Percentiles rank a stretch among this genome's conserved stretches.
Conservation (phyloP, 2,797 vertebrate species). For the Tarsius wallacei region DNA sequence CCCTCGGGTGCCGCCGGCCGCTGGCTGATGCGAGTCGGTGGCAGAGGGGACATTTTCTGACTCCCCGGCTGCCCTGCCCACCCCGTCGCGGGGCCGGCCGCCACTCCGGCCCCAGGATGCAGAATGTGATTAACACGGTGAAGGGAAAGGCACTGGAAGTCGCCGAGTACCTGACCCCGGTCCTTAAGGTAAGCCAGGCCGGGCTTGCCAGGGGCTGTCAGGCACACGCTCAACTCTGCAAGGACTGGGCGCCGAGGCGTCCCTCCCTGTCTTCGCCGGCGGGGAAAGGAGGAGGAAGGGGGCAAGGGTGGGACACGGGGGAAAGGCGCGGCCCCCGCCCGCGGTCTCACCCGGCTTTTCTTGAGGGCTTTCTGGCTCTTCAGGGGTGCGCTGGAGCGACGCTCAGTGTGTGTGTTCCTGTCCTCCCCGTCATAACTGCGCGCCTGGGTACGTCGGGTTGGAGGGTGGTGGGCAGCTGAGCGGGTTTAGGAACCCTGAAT, state of each 20-base stretch:
- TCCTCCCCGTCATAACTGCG: neutral
- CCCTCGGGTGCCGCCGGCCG: slow-evolving; percentile 74
- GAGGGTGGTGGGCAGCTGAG: neutral
- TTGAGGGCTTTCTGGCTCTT: neutral
- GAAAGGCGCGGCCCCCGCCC: neutral
- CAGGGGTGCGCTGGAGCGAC: neutral
- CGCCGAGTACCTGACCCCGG: slow-evolving; percentile 97
- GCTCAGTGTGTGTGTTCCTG: rapidly evolving
- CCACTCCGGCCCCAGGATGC: slow-evolving; percentile 91
- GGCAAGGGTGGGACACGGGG: neutral
- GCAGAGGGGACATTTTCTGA: slow-evolving; percentile 4
- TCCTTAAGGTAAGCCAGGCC: slow-evolving; percentile 94
- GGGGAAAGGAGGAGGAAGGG: neutral
- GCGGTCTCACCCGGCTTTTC: no score
- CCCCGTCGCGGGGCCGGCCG: slow-evolving; percentile 71
- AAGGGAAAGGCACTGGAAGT: slow-evolving; percentile 97
- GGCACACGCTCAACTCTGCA: neutral
- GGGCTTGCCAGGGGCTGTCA: neutral
- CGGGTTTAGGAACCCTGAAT: neutral
- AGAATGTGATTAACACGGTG: slow-evolving; percentile 97
- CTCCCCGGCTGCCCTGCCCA: neutral
- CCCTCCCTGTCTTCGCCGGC: rapidly evolving
- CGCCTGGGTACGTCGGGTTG: neutral
- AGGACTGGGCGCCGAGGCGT: neutral
- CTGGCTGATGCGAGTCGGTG: slow-evolving; percentile 60